phyloP scores from a whole-genome alignment of 2,888 invertebrate species.

The Loripinus fragilis region DNA sequence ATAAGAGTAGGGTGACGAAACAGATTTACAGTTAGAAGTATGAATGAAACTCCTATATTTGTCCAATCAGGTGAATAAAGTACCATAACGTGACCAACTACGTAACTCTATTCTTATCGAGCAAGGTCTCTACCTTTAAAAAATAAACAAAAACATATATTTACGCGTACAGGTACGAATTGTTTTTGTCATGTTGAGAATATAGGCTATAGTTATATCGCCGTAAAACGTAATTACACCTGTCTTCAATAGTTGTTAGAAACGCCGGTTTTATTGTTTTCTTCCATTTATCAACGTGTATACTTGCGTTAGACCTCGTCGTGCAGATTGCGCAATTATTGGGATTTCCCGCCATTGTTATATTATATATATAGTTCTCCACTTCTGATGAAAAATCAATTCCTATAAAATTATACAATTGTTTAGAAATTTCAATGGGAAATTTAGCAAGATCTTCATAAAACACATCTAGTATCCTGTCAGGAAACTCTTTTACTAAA shows the following conservation, averaged over 20 bases:
- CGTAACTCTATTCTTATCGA: too few relatives aligned
- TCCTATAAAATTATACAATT: slow-evolving; percentile 22
- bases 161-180: background rate
- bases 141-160: too few relatives aligned
- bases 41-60: too few relatives aligned
- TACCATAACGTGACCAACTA: too few relatives aligned
- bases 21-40: too few relatives aligned
- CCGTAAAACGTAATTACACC: slow-evolving; percentile 21
- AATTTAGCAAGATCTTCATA: slow-evolving; percentile 16
- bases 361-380: slow-evolving; percentile 19
- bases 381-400: background rate
- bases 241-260: background rate
- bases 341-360: slow-evolving; percentile 7
- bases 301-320: slow-evolving; percentile 2
- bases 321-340: slow-evolving; percentile 10
- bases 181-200: background rate
- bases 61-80: too few relatives aligned
- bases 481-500: background rate
- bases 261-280: background rate
- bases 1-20: too few relatives aligned
- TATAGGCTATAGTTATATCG: slow-evolving; percentile 12
- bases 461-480: background rate
- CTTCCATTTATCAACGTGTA: slow-evolving; percentile 2
- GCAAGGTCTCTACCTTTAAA: too few relatives aligned
- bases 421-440: slow-evolving; percentile 12